Conservation (phyloP, 2,888 invertebrate species). For the Autographa pulchrina region DNA sequence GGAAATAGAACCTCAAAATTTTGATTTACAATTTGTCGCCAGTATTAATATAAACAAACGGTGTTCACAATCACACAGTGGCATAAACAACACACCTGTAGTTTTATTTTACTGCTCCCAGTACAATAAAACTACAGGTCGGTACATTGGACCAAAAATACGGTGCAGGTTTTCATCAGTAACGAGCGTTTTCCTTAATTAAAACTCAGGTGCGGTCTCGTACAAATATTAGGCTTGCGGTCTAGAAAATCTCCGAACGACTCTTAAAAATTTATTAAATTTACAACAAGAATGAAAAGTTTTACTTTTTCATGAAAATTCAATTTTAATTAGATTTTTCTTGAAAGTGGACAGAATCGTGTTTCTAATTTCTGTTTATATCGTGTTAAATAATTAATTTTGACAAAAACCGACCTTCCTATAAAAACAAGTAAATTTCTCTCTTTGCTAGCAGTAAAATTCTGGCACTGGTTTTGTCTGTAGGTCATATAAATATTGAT, state of each 20-base stretch:
- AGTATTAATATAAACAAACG: too few species aligned
- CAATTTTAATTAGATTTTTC: not conserved
- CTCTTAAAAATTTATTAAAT: slow-evolving; percentile 17
- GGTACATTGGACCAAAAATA: slow-evolving; percentile 31
- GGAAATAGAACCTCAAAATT: too few species aligned
- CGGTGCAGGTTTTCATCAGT: slow-evolving; percentile 30
- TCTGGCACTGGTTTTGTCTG: not conserved
- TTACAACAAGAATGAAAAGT: not conserved
- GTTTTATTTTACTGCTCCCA: slow-evolving; percentile 11
- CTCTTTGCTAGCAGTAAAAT: too few species aligned
- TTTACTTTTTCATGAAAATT: not conserved
- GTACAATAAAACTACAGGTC: not conserved
- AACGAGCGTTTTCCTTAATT: slow-evolving; percentile 46
- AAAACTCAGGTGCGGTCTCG: slow-evolving; percentile 49
- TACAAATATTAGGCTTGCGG: slow-evolving; percentile 40
- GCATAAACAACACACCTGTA: slow-evolving; percentile 8
- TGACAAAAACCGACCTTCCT: too few species aligned
- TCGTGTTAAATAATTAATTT: too few species aligned
- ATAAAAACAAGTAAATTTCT: too few species aligned
- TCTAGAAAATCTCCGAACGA: slow-evolving; percentile 46
- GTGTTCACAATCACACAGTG: too few species aligned
- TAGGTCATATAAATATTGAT: not conserved
- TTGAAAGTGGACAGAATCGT: too few species aligned
- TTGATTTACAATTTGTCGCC: too few species aligned
- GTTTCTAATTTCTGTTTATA: too few species aligned